phyloP scores from a whole-genome alignment of 1,140 invertebrate species.

The Sminthurinus signatus region DNA sequence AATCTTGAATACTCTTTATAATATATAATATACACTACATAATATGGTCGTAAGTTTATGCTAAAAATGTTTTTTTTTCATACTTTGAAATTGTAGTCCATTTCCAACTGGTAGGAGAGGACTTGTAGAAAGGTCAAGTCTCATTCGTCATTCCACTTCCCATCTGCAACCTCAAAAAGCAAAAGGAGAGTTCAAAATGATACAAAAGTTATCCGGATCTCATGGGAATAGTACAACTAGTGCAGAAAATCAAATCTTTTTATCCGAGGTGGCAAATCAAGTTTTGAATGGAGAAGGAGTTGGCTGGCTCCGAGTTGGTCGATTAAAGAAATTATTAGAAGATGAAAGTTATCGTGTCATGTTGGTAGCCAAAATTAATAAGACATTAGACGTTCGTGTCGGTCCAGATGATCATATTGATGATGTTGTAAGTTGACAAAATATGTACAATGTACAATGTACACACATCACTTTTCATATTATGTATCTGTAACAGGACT shows the following conservation, averaged over 20 bases:
- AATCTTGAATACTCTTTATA: no score
- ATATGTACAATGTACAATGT: no score
- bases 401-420: slow-evolving; percentile 94
- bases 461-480: no score
- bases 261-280: slow-evolving; percentile 79
- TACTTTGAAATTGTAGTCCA: no score
- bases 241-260: slow-evolving; percentile 77
- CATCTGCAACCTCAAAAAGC: slow-evolving; percentile 49
- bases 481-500: no score
- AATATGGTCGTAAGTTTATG: no score
- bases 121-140: slow-evolving; percentile 77
- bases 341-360: slow-evolving; percentile 97
- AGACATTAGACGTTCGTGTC: slow-evolving; percentile 86
- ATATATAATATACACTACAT: no score
- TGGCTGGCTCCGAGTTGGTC: slow-evolving; percentile 90
- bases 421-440: slow-evolving; percentile 78
- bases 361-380: slow-evolving; percentile 89
- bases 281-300: slow-evolving; percentile 93
- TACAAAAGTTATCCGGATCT: slow-evolving; percentile 34
- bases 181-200: slow-evolving; percentile 56
- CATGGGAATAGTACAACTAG: slow-evolving; percentile 63
- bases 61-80: no score
- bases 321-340: slow-evolving; percentile 95
- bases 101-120: slow-evolving; percentile 73
- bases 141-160: slow-evolving; percentile 70